Base-by-base conservation (phyloP, 2,797 vertebrate genomes). In the Cossypha caffra region DNA sequence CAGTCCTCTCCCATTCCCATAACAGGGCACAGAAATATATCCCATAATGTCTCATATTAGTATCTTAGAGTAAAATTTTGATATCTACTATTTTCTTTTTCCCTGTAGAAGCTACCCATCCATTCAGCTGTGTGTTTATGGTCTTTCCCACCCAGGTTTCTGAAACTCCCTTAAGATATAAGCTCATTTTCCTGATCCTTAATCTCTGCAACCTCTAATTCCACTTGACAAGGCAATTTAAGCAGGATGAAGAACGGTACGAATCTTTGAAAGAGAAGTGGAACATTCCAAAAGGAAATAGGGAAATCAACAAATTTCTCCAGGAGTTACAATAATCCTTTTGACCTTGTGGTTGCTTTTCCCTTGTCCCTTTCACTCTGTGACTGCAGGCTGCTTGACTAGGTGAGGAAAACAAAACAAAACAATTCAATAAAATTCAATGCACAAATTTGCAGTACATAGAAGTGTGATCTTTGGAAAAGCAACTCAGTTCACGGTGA, bases 201-300 rank as follows among this genome's bases (percentile, higher is more conserved):
- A 95, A 96, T 84, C 87, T 92, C 71, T 81, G 37, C 48, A 95
- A 33, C 48, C 57, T 88, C 63, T 84, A 94, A 95, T 93, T 93
- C 77, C 19, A 35, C 71, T 73, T 93, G 84, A 86, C 29, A 37
- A 93, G 40, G 28, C 3, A 9, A 90, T 75, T 7, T 91, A 28
- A 93, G 84, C 77, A 87, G 78, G 68, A 95, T 75, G 51, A 85
- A 76, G 51, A 17, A 86, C 66, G 38, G 77, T 68, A 38, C 8
- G 7, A 2, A 10, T 52, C 87, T 93, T 90, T 57, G 42, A 81
- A 95, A 92, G n/a, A 88, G 64, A 84, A 76, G 9, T 28, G 29
- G 45, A 92, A 83, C 50, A 57, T 92, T 93, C 71, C 82, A 81
- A 95, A 75, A 93, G 61, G 40, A 95, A 95, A 94, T 1, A 58